phyloP scores from a whole-genome alignment of 1,140 invertebrate genomes.

The Panulirus ornatus region DNA sequence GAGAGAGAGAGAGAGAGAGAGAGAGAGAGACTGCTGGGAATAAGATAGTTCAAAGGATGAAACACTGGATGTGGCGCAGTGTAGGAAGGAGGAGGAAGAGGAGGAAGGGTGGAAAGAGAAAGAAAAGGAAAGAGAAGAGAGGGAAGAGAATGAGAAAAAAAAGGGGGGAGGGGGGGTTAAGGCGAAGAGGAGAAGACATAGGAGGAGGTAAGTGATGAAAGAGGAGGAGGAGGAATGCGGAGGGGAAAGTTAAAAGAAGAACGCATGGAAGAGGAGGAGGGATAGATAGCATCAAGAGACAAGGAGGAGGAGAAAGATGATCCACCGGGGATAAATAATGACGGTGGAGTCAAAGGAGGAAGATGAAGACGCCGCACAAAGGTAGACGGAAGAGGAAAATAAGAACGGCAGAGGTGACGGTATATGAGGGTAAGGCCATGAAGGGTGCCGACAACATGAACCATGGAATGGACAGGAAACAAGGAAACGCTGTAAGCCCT shows the following conservation, averaged over 20 bases:
- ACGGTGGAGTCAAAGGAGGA: too few species aligned
- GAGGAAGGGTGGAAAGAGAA: neutral
- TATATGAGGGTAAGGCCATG: too few species aligned
- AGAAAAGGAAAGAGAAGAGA: neutral
- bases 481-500: too few species aligned
- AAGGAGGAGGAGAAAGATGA: too few species aligned
- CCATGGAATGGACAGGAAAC: too few species aligned
- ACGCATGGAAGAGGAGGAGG: neutral
- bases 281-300: too few species aligned
- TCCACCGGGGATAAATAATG: too few species aligned
- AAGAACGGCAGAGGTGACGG: too few species aligned
- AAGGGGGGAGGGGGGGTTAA: neutral
- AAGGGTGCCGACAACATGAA: too few species aligned
- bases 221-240: neutral
- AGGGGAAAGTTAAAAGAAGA: neutral
- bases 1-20: neutral
- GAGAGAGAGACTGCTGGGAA: neutral
- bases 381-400: too few species aligned
- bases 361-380: too few species aligned
- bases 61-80: too few species aligned
- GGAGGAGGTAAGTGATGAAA: neutral
- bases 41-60: neutral
- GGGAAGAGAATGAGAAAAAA: neutral
- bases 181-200: neutral
- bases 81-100: neutral